Evolutionary conservation across 2,797 vertebrate species (phyloP), one percentile per base, ranked within the genome.

Genomic region (Bovichtus variegatus): DNA sequence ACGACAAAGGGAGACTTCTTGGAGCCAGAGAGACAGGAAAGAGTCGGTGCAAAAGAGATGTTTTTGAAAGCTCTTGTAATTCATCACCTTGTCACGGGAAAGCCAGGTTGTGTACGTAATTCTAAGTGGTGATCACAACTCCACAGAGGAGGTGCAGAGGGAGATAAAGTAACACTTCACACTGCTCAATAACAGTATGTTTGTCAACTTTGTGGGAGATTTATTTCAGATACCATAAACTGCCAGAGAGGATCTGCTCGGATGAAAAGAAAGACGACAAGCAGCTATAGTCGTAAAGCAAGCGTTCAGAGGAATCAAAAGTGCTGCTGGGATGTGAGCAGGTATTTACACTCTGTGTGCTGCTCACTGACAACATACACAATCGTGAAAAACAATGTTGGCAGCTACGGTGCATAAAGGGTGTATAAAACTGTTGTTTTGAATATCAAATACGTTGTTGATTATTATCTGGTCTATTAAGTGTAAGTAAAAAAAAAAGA

Each of bases 51-150:
- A 64, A 61, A 75, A 80, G 55, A 84, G 68, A 81, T 81, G 74
- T 81, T 88, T 78, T 74, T 86, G 68, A 74, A 80, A 79, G 76
- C 55, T 76, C 43, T 40, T 51, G 74, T 66, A 81, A 90, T 90
- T 90, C 83, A 90, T 92, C 81, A 87, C 69, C 57, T 79, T 90
- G 80, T 89, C 87, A 80, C 36, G 38, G 68, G 27, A 82, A 61
- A 90, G 74, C 74, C 76, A 83, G 65, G 85, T 78, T 82, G 79
- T 75, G 78, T 83, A 71, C 41, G 60, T 67, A 79, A 85, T 78
- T 89, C 75, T 80, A 75, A 89, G 79, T 61, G 76, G 76, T 69
- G 76, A 88, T 91, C 78, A 74, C 78, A 85, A 76, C 83, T 77
- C 84, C 69, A 64, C 57, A 69, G 66, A 50, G 69, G 81, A 86